Conservation (phyloP, 2,797 vertebrate species). For the Argentina silus region DNA sequence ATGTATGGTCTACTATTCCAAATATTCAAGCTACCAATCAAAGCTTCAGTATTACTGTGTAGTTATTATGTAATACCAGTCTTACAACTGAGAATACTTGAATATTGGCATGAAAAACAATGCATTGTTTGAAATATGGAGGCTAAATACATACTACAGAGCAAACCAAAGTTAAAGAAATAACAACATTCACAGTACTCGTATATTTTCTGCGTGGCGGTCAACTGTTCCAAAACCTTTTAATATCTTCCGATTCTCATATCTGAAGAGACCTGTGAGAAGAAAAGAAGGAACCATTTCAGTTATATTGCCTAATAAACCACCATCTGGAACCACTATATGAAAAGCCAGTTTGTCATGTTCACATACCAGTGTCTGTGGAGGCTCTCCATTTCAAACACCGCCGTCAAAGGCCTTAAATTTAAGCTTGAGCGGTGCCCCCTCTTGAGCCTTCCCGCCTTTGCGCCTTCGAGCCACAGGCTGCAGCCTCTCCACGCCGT, state of each 20-base stretch:
- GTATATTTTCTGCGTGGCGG: background rate
- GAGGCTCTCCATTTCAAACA: slow-evolving; percentile 13
- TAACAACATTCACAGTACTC: background rate
- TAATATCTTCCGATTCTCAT: background rate
- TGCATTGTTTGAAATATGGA: background rate
- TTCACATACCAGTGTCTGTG: background rate
- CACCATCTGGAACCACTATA: slow-evolving; percentile 5
- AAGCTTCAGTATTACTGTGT: background rate
- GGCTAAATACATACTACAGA: background rate
- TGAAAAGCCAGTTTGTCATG: background rate
- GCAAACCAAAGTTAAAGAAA: background rate
- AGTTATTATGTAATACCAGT: background rate
- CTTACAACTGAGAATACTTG: background rate
- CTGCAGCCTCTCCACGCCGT: background rate
- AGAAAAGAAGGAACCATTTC: background rate
- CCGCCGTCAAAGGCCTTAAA: slow-evolving; percentile 16
- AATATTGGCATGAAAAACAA: background rate
- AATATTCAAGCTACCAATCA: background rate
- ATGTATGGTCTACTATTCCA: background rate
- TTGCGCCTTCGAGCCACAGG: background rate
- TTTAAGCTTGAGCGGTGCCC: slow-evolving; percentile 1
- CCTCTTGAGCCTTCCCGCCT: background rate
- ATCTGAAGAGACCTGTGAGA: slow-evolving; percentile 7
- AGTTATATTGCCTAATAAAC: background rate
- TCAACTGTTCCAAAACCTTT: background rate